phyloP scores from a whole-genome alignment of 2,113 vertebrate genomes.

The Mirounga angustirostris region DNA sequence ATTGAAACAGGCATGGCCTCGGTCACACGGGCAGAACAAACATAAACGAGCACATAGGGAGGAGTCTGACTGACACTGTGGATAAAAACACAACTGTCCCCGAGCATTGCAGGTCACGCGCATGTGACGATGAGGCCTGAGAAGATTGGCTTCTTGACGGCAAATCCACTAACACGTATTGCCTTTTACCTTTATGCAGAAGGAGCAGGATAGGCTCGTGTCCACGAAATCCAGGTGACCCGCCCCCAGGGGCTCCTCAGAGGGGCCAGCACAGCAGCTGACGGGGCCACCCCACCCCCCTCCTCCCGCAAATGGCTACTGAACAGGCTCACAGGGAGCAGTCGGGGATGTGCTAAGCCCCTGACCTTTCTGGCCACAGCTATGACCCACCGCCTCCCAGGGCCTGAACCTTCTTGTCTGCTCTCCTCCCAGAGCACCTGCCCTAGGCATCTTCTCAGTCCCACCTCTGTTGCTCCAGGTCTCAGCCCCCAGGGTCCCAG shows the following conservation, averaged over 20 bases:
- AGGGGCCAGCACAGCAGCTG: rapidly evolving
- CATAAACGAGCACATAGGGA: neutral
- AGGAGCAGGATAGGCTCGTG: no score
- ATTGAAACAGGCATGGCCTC: neutral
- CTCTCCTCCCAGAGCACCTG: neutral
- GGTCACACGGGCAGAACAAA: rapidly evolving
- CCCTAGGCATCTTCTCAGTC: neutral
- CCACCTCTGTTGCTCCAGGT: neutral
- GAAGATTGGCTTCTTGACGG: neutral
- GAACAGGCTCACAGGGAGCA: rapidly evolving
- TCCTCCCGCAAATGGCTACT: neutral
- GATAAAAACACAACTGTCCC: neutral
- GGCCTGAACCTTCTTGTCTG: rapidly evolving
- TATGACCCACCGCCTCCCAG: neutral
- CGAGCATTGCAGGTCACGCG: neutral
- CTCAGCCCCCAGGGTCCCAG: rapidly evolving
- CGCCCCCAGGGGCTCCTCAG: neutral
- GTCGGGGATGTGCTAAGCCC: neutral
- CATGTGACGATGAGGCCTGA: rapidly evolving
- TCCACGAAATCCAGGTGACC: neutral
- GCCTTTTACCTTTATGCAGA: neutral
- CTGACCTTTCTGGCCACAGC: neutral
- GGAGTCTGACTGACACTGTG: rapidly evolving
- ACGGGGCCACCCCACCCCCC: rapidly evolving
- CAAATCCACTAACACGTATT: rapidly evolving